Base-by-base conservation (phyloP, 2,113 vertebrate genomes). In the Bothrops jararaca region DNA sequence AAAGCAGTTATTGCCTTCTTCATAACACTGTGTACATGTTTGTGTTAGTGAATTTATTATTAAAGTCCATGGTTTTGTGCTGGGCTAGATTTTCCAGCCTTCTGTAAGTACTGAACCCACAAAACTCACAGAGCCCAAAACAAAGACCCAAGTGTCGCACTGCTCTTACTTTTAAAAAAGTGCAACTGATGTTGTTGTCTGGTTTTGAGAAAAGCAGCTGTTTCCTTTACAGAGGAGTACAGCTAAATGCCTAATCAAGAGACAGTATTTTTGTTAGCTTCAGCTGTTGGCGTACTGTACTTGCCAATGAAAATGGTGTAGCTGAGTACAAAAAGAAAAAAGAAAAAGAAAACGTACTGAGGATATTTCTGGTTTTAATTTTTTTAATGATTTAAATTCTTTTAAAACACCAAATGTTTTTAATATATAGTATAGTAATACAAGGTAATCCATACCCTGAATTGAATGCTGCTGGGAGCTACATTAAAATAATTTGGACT, bases 231-330 rank as follows among this genome's bases (percentile, higher is more conserved):
- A 52, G 0, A 53, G 42, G 69, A n/a, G 26, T 15, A 1, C 24
- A 2, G 89, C 86, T 93, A 88, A 74, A 45, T 54, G 88, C 86
- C 88, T 23, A 89, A 80, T 57, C 45, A 80, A 88, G 45, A 88
- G 64, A 88, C 85, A 93, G 90, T 52, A 39, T 80, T 58, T 91
- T 86, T 80, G 88, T 60, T 11, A 11, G 92, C 88, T 90, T 58
- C 92, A 39, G 94, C 88, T 91, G 91, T 86, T 26, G 34, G 53
- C 34, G 9, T 39, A 6, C 22, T 64, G 26, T 39, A 6, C n/a
- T 85, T 34, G 56, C 56, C 50, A 22, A 8, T 13, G 11, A 29
- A 56, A 56, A 20, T 45, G n/a, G 23, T 24, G n/a, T 88, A 64
- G 18, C 7, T 80, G 15, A 69, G 88, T 90, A 42, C 0, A 58